Evolutionary conservation across 2,888 invertebrate genomes (phyloP), one percentile per base, ranked within the genome.

Genomic region (Frankliniella fusca): DNA sequence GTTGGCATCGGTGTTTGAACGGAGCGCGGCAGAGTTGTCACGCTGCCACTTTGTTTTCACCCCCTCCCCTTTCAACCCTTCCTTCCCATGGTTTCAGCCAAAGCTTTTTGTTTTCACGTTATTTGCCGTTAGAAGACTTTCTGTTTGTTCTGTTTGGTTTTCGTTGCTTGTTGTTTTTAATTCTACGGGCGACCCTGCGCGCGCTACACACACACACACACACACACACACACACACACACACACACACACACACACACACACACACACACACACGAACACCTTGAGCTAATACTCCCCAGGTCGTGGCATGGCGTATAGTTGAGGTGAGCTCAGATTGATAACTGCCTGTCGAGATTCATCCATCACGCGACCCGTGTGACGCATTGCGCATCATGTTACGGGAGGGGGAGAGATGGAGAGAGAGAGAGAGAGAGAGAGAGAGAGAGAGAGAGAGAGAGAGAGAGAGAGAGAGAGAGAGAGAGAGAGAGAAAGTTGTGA

Each of bases 251-350:
- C 9, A 11, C 50, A 50, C 54, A 54, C 54, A 54, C 54, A 9
- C 54, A 10, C 54, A 2, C 54, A 9, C 54, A 54, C 54, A 54
- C 54, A 54, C 54, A 54, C 54, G 10, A 12, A 54, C 7, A 54
- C n/a, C n/a, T n/a, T n/a, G n/a, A 20, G 10, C 54, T 54, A 54
- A 54, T 54, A 54, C 54, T 12, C 15, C 12, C 54, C 23, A n/a
- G 65, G 65, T 2, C 65, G 70, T 11, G 23, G 70, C 23, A 9
- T 27, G 65, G 65, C 70, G 23, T 23, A 27, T n/a, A 7, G 70
- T 11, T 11, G 70, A 70, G 70, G 70, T 70, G 70, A 23, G 70
- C 70, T n/a, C 23, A 23, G 70, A 70, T 70, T 70, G 70, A 70
- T 70, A 70, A 70, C 70, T 70, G 70, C 23, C 70, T 70, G 70